Base-by-base conservation (phyloP, 2,113 vertebrate genomes). In the Phyllostomus hastatus region DNA sequence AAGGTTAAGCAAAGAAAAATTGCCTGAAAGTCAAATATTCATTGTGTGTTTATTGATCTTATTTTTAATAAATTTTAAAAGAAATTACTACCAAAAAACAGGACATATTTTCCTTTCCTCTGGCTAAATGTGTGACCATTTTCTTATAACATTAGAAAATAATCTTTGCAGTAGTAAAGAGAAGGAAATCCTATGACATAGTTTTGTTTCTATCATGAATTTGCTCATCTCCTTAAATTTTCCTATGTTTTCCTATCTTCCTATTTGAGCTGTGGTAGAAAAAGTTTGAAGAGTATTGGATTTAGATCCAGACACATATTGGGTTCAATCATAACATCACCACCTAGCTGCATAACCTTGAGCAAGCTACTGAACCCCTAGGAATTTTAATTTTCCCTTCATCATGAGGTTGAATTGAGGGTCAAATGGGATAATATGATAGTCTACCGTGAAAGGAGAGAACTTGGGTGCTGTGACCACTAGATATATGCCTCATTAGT, bases 1-100 rank as follows among this genome's bases (percentile, higher is more conserved):
- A 93, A 33, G 5, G 26, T 89, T 92, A 95, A 95, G 61, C 59
- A 78, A 93, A 79, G 41, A 95, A 82, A 95, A 96, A 79, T 93
- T 86, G 91, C 86, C 35, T 93, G 43, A 86, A 78, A 96, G 57
- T 91, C 87, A 97, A 78, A 82, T 95, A 86, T 94, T 96, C n/a
- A 89, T 80, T 90, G 15, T 69, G 9, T 96, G 15, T 31, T 96
- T 97, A 95, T 85, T 31, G 66, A 96, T 91, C 52, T 93, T 66
- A 89, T 75, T 90, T 96, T 95, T 87, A 73, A 64, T 86, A 91
- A 86, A 64, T 11, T 41, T 94, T 94, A 50, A 59, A 95, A 91
- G 67, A 88, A 88, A 81, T 84, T 91, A 90, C 79, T 76, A 94
- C 38, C 48, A 91, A 90, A 93, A 54, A 93, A 91, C 4, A 91